A percentile compares a stretch with the other conserved stretches of the same genome.
These are phyloP conservation scores for Pseudomyrmex concolor DNA, from an alignment of 1,140 invertebrate species.

Conservation along the genomic window DNA sequence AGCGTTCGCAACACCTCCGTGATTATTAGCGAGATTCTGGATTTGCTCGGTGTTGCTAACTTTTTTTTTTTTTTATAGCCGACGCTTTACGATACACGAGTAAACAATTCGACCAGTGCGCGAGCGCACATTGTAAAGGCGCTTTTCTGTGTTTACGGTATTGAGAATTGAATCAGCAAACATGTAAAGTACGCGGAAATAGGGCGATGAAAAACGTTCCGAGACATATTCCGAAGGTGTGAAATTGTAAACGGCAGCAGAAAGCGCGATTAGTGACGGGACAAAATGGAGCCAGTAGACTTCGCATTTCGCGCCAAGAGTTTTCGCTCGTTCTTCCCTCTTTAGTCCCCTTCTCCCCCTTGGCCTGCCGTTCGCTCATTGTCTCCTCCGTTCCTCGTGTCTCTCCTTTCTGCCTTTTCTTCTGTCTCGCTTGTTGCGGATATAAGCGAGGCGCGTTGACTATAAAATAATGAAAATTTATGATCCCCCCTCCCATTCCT, in stretches of 20 bases:
- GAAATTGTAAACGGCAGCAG: conserved; percentile 10
- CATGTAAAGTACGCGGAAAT: not conserved
- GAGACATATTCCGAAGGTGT: not conserved
- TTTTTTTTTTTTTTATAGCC: not conserved
- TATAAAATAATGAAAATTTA: conserved; percentile 85
- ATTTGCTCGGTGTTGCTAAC: not conserved
- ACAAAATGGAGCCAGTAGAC: conserved; percentile 13
- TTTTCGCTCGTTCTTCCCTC: conserved; percentile 24
- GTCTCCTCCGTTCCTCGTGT: conserved; percentile 15
- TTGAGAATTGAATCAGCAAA: not conserved
- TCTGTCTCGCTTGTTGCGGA: conserved; percentile 76
- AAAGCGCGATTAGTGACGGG: conserved; percentile 21
- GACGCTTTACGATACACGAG: no score
- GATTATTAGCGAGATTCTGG: not conserved
- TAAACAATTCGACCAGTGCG: no score
- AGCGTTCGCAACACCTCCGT: not conserved
- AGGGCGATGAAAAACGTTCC: not conserved
- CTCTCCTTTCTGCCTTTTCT: conserved; percentile 59
- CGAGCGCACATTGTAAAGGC: not conserved
- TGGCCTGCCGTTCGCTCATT: not conserved
- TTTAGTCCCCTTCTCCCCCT: not conserved
- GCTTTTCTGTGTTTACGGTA: not conserved
- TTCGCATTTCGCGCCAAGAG: conserved; percentile 50
- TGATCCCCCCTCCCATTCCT: conserved; percentile 30
- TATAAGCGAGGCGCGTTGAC: conserved; percentile 81